Percentiles rank a stretch among this genome's conserved stretches.
phyloP scores from a whole-genome alignment of 2,113 vertebrate genomes.

The Pangasianodon hypophthalmus region DNA sequence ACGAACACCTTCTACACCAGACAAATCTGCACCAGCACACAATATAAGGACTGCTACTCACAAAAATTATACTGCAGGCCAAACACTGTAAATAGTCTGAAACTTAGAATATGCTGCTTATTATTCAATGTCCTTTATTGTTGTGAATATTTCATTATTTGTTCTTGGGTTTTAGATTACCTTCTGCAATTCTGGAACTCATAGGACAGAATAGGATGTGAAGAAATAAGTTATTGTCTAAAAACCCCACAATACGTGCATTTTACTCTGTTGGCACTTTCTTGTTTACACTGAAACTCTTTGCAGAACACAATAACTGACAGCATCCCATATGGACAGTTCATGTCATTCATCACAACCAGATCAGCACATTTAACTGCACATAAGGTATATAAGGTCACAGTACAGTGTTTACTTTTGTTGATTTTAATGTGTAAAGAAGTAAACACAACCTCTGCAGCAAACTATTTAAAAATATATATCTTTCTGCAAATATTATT shows the following conservation, averaged over 20 bases:
- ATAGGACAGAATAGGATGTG: too few species aligned
- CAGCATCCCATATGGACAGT: neutral
- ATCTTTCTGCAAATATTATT: too few species aligned
- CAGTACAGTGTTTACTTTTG: too few species aligned
- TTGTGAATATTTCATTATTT: neutral
- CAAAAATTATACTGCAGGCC: neutral
- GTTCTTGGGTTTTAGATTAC: neutral
- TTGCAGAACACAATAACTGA: neutral
- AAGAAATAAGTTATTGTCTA: neutral
- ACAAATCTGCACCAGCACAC: constrained; percentile 65
- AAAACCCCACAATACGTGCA: neutral
- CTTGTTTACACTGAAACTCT: neutral
- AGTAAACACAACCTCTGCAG: too few species aligned
- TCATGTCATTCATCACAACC: neutral
- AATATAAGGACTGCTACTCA: neutral
- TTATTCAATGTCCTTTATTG: neutral
- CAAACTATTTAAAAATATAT: too few species aligned
- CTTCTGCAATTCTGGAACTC: neutral
- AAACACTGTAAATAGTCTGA: neutral
- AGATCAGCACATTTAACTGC: neutral
- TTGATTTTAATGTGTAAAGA: too few species aligned
- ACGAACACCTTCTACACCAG: constrained; percentile 70
- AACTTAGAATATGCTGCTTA: neutral
- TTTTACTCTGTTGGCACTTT: neutral
- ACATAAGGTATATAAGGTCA: too few species aligned